A percentile compares a stretch with the other conserved stretches of the same genome.
Evolutionary conservation across 2,113 vertebrate species (phyloP).

Genomic region (Cranoglanis bouderius): DNA sequence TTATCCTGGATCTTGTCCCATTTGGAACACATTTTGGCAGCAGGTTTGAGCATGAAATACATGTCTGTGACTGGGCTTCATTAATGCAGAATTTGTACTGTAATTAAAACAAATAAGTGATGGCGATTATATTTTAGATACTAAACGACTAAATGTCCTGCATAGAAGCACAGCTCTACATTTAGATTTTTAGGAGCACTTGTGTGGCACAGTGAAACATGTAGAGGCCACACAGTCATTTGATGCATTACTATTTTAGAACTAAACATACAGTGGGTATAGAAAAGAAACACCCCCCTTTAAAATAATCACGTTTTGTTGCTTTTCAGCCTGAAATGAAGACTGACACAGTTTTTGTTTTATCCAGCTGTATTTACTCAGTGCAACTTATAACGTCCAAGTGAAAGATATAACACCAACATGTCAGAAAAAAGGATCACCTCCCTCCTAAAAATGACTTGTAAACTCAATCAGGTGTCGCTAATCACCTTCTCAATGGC

Average conservation of each 20-base stretch:
- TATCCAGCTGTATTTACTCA: no score
- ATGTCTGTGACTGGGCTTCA: constrained; percentile 33
- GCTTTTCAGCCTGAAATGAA: no score
- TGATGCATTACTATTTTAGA: not conserved
- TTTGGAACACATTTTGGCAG: constrained; percentile 39
- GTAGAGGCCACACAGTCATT: not conserved
- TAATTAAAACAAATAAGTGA: constrained; percentile 37
- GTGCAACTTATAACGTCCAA: no score
- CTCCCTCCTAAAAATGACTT: no score
- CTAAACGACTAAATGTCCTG: constrained; percentile 19
- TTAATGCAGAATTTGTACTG: constrained; percentile 34
- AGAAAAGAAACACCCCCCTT: no score
- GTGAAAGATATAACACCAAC: no score
- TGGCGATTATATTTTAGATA: constrained; percentile 37
- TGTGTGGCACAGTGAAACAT: not conserved
- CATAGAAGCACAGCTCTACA: not conserved
- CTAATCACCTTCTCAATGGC: no score
- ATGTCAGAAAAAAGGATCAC: no score
- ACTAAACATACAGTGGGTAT: not conserved
- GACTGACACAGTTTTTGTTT: no score
- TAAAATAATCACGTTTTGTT: no score
- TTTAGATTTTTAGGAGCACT: not conserved
- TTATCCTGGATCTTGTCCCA: constrained; percentile 31
- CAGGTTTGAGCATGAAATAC: constrained; percentile 18
- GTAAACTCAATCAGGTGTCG: no score